These are phyloP conservation scores for Chionomys nivalis DNA, from an alignment of 2,113 vertebrate species.

Conservation along the genomic window DNA sequence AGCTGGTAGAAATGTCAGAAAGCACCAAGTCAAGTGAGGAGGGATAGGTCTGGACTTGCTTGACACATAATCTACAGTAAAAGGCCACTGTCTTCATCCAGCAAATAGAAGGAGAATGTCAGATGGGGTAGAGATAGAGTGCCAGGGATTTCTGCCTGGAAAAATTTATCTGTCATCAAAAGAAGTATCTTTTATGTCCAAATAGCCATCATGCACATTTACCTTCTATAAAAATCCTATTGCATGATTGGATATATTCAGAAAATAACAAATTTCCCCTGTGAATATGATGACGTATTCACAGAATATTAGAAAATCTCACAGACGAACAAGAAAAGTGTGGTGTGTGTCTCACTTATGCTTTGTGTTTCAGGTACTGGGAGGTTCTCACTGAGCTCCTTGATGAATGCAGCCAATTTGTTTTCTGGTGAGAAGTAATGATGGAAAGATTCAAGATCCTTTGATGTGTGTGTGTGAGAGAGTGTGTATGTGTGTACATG, in stretches of 20 bases:
- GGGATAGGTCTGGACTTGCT: not conserved
- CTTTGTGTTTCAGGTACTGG: conserved; percentile 61
- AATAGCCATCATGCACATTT: not conserved
- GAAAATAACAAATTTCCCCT: not conserved
- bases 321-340: not conserved
- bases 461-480: not conserved
- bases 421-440: conserved; percentile 64
- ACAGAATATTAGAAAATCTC: not conserved
- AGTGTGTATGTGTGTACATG: not conserved
- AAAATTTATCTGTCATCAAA: not conserved
- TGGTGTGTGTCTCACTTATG: not conserved
- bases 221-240: conserved; percentile 33
- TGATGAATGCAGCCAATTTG: not conserved
- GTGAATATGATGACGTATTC: not conserved
- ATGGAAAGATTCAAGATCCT: conserved; percentile 40
- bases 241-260: not conserved
- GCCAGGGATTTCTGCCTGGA: conserved; percentile 21
- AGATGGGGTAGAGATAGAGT: conserved; percentile 1
- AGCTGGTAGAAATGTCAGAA: not conserved
- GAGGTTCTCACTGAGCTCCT: conserved; percentile 16
- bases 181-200: not conserved
- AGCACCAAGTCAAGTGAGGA: not conserved
- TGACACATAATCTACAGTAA: not conserved
- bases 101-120: not conserved
- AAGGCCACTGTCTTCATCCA: not conserved